Conservation (phyloP, 2,113 vertebrate genomes). For the Gnathonemus longibarbis region DNA sequence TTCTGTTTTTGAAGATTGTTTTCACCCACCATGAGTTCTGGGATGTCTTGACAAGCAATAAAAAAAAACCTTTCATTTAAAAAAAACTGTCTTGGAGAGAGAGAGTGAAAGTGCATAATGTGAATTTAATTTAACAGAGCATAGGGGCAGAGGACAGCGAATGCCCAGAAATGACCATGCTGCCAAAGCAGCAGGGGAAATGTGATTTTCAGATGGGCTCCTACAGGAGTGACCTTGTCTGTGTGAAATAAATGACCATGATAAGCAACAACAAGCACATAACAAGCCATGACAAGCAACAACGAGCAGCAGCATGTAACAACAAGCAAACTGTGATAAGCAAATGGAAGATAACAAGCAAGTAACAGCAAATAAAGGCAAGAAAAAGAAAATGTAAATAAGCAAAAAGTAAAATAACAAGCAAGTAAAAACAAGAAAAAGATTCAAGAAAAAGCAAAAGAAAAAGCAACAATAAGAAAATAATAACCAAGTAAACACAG, state of each 20-base stretch:
- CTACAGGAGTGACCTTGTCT: not conserved
- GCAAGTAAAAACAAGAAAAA: not conserved
- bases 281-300: not conserved
- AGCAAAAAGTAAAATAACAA: not conserved
- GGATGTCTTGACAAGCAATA: not conserved
- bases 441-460: not conserved
- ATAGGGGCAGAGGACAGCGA: not conserved
- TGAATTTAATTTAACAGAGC: not conserved
- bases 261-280: not conserved
- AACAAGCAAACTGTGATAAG: not conserved
- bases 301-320: not conserved
- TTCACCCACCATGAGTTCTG: not conserved
- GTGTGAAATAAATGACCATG: not conserved
- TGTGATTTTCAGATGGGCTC: not conserved
- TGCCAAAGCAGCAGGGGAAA: not conserved
- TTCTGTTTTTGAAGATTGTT: not conserved
- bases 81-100: not conserved
- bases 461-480: not conserved
- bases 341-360: not conserved
- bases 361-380: not conserved
- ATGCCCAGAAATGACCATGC: not conserved
- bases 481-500: not conserved
- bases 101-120: not conserved
- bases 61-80: not conserved
- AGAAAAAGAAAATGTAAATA: not conserved